Conservation (phyloP, 2,113 vertebrate genomes). For the Aspiorhynchus laticeps region DNA sequence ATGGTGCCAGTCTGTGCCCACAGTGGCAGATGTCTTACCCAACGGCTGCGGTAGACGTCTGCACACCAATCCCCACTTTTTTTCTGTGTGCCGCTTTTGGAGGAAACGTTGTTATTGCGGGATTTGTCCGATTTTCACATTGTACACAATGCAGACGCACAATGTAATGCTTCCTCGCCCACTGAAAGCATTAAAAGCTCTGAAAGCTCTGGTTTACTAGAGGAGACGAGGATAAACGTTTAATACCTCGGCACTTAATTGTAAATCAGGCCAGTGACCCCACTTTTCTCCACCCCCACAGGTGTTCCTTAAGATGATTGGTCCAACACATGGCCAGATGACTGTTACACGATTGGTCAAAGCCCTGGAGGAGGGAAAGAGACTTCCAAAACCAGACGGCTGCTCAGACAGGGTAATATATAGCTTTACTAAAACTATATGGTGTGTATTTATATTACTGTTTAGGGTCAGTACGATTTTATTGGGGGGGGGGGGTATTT, state of each 20-base stretch:
- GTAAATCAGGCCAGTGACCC: background rate
- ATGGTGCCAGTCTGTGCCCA: constrained; percentile 63
- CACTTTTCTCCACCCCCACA: constrained; percentile 62
- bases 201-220: background rate
- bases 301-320: constrained; percentile 91
- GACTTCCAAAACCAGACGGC: constrained; percentile 81
- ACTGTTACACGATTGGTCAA: constrained; percentile 87
- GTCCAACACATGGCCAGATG: constrained; percentile 92
- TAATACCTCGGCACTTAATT: background rate
- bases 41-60: constrained; percentile 41
- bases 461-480: background rate
- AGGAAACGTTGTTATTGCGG: background rate
- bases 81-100: constrained; percentile 24
- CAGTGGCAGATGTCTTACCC: constrained; percentile 59
- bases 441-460: background rate
- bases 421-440: background rate
- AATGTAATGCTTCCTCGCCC: background rate
- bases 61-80: constrained; percentile 40
- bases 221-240: background rate
- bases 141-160: background rate
- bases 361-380: constrained; percentile 81
- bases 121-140: background rate
- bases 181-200: background rate
- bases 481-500: too few relatives aligned
- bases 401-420: constrained; percentile 84